Evolutionary conservation across 1,140 invertebrate species (phyloP).

Genomic region (Platyura marginata): DNA sequence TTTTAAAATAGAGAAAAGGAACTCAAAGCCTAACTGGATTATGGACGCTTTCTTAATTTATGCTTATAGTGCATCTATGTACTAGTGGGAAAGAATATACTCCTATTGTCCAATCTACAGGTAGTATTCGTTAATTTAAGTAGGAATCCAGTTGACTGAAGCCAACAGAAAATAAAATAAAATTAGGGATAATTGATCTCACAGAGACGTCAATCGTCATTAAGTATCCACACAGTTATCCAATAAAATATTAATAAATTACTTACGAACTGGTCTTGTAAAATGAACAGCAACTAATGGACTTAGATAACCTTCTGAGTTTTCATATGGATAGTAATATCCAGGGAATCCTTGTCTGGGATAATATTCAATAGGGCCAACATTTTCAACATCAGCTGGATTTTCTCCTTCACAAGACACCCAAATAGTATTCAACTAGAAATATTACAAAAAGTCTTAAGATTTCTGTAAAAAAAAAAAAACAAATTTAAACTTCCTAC

Average conservation of each 20-base stretch:
- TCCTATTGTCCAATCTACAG: too few species aligned
- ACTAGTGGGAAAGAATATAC: too few species aligned
- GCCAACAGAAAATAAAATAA: too few species aligned
- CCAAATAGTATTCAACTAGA: constrained; percentile 61
- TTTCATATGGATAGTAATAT: constrained; percentile 65
- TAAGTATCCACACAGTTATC: constrained; percentile 1
- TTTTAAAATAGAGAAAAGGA: too few species aligned
- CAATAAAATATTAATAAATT: too few species aligned
- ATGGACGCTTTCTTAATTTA: too few species aligned
- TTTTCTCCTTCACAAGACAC: constrained; percentile 78
- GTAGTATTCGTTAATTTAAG: too few species aligned
- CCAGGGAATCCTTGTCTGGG: constrained; percentile 59
- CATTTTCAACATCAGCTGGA: constrained; percentile 72
- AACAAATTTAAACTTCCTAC: neutral
- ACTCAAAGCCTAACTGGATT: too few species aligned
- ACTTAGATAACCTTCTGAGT: constrained; percentile 67
- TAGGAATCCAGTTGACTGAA: too few species aligned
- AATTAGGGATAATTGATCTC: too few species aligned
- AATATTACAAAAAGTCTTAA: constrained; percentile 8
- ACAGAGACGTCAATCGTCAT: constrained; percentile 2
- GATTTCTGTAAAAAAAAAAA: neutral
- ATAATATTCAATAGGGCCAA: constrained; percentile 57
- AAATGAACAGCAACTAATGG: constrained; percentile 78
- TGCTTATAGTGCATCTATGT: too few species aligned
- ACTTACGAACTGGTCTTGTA: constrained; percentile 53